Evolutionary conservation across 2,797 vertebrate species (phyloP).

Genomic region (Microctenopoma steveboyesi): DNA sequence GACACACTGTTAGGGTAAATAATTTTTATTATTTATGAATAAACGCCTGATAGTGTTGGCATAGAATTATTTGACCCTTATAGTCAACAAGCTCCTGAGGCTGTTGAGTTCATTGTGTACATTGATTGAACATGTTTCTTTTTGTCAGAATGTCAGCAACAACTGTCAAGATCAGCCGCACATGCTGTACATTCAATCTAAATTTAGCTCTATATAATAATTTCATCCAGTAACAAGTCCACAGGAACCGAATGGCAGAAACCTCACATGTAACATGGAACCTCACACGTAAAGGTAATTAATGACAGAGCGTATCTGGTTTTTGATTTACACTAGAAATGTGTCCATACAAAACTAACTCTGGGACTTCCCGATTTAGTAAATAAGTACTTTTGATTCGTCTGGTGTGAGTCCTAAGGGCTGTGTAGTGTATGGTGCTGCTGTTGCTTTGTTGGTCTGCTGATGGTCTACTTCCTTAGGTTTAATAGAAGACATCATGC

Average conservation of each 20-base stretch:
- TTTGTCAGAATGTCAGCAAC: slow-evolving; percentile 9
- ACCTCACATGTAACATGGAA: slow-evolving; percentile 1
- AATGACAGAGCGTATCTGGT: neutral
- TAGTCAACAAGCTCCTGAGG: neutral
- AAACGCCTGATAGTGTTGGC: neutral
- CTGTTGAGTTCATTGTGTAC: slow-evolving; percentile 6
- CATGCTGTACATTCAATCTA: neutral
- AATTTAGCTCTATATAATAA: slow-evolving; percentile 20
- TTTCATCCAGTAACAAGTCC: slow-evolving; percentile 18
- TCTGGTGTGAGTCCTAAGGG: neutral
- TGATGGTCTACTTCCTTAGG: neutral
- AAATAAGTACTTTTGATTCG: neutral
- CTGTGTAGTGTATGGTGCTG: neutral
- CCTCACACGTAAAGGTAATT: neutral
- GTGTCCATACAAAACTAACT: too few species aligned
- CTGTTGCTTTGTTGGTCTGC: neutral
- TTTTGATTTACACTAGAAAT: too few species aligned
- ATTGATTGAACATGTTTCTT: neutral
- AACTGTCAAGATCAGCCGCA: neutral
- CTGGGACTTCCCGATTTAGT: too few species aligned
- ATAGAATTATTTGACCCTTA: neutral
- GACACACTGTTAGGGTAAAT: neutral
- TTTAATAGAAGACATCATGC: neutral
- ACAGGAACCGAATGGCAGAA: neutral
- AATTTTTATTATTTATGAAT: neutral